A percentile compares a stretch with the other conserved stretches of the same genome.
Evolutionary conservation across 1,140 invertebrate species (phyloP).

Genomic region (Episyrphus balteatus): DNA sequence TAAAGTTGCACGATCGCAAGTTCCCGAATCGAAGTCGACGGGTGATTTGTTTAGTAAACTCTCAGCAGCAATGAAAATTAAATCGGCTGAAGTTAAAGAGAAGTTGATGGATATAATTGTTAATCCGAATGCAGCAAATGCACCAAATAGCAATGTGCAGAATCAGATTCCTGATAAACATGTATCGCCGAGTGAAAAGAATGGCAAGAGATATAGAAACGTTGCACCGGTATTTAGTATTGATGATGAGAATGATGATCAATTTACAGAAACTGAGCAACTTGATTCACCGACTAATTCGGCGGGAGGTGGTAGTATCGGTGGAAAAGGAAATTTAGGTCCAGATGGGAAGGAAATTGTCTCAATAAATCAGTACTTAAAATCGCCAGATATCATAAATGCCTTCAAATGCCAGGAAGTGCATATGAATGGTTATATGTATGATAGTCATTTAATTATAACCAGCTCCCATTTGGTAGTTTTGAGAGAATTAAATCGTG

Average conservation of each 20-base stretch:
- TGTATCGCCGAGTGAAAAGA: slow-evolving; percentile 62
- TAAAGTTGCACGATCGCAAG: slow-evolving; percentile 10
- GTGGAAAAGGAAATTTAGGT: slow-evolving; percentile 18
- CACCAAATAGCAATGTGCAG: slow-evolving; percentile 9
- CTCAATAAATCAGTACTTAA: slow-evolving; percentile 58
- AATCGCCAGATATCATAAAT: slow-evolving; percentile 71
- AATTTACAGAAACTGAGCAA: slow-evolving; percentile 25
- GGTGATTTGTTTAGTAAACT: slow-evolving; percentile 65
- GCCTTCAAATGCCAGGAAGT: slow-evolving; percentile 87
- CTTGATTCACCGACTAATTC: slow-evolving; percentile 13
- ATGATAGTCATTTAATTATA: slow-evolving; percentile 78
- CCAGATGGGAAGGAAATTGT: slow-evolving; percentile 54
- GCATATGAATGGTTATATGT: slow-evolving; percentile 73
- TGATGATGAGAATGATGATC: slow-evolving; percentile 77
- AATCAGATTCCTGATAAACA: slow-evolving; percentile 52
- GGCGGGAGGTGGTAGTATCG: slow-evolving; percentile 7
- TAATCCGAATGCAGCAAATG: slow-evolving; percentile 46
- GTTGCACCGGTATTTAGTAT: slow-evolving; percentile 90
- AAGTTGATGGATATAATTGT: slow-evolving; percentile 91
- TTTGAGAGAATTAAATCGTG: slow-evolving; percentile 65
- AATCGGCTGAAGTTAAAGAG: slow-evolving; percentile 83
- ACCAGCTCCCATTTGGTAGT: slow-evolving; percentile 81
- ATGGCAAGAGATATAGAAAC: slow-evolving; percentile 81
- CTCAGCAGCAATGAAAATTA: slow-evolving; percentile 72
- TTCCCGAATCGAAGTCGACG: slow-evolving; percentile 34